These are phyloP conservation scores for Cephus pulcher DNA, from an alignment of 2,888 invertebrate species.

Conservation along the genomic window DNA sequence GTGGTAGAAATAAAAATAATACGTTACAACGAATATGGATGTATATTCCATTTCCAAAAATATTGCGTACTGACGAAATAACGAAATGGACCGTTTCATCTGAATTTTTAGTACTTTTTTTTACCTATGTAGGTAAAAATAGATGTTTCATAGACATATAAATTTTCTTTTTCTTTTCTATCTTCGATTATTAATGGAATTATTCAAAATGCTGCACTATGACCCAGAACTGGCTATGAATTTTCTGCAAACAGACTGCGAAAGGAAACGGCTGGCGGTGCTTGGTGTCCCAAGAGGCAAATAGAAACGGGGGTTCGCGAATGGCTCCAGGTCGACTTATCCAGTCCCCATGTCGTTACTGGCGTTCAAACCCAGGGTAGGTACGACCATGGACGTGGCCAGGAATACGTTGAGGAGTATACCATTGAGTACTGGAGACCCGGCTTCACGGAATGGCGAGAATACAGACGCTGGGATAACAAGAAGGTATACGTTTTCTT, in stretches of 20 bases:
- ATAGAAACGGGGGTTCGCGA: constrained; percentile 75
- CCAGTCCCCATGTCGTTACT: constrained; percentile 73
- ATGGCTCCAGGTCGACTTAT: constrained; percentile 76
- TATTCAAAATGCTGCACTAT: background rate
- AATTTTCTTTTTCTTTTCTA: background rate
- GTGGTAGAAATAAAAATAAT: background rate
- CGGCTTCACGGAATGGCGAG: constrained; percentile 72
- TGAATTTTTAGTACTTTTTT: background rate
- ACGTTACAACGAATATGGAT: background rate
- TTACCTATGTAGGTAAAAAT: background rate
- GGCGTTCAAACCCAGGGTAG: constrained; percentile 84
- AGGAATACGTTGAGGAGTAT: constrained; percentile 80
- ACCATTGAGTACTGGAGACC: constrained; percentile 77
- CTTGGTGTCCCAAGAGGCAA: constrained; percentile 81
- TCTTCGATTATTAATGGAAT: background rate
- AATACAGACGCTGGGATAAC: constrained; percentile 75
- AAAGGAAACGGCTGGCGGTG: constrained; percentile 78
- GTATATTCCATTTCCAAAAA: background rate
- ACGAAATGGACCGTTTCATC: background rate
- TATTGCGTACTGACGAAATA: background rate
- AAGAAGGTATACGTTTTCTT: constrained; percentile 70
- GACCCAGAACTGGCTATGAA: background rate
- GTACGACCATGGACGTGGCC: constrained; percentile 79
- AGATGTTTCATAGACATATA: background rate
- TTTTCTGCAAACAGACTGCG: constrained; percentile 69